Evolutionary conservation across 2,797 vertebrate species (phyloP), one percentile per base, ranked within the genome.

Genomic region (Phaenicophaeus curvirostris): DNA sequence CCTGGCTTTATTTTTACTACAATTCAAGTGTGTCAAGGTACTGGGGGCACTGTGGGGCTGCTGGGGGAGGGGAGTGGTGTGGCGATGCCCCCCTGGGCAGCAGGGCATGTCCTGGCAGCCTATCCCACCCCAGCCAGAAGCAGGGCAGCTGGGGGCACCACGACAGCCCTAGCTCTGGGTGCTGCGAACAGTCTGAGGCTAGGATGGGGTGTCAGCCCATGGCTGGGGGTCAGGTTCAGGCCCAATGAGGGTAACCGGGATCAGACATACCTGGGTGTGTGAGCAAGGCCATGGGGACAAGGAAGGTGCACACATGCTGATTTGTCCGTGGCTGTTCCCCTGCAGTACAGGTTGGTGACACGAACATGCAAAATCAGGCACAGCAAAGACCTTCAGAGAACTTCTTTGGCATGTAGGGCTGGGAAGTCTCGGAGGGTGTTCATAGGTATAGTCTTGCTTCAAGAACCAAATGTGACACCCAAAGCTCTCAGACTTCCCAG

Each of bases 21-120:
- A 57, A 4, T 5, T 28, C 18, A 24, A 53, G 28, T 37, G 27
- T 65, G 24, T 7, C 24, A 50, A 35, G 46, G 37, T 18, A 55
- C 42, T 42, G 37, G 20, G 59, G 51, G 48, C 20, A 21, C 59
- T 14, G 39, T 13, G 41, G 1, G 18, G 12, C 9, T 44, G 42
- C 13, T 41, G 15, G 39, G 13, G 39, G 39, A 5, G 33, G 39
- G 53, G 27, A 39, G 39, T 5, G 33, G 39, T 44, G 27, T 0
- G 1, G 21, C 10, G 15, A 28, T 11, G 2, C 5, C n/a, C 11
- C 7, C 16, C 1, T 0, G 25, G 27, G n/a, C 1, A 0, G 13
- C 20, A 50, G 35, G 30, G 12, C 24, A 41, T 44, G 55, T 8
- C 25, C 39, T 35, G 21, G 48, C n/a, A 54, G 14, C 28, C 42